A percentile compares a stretch with the other conserved stretches of the same genome.
phyloP scores from a whole-genome alignment of 2,888 invertebrate species.

The Drosophila planitibia region DNA sequence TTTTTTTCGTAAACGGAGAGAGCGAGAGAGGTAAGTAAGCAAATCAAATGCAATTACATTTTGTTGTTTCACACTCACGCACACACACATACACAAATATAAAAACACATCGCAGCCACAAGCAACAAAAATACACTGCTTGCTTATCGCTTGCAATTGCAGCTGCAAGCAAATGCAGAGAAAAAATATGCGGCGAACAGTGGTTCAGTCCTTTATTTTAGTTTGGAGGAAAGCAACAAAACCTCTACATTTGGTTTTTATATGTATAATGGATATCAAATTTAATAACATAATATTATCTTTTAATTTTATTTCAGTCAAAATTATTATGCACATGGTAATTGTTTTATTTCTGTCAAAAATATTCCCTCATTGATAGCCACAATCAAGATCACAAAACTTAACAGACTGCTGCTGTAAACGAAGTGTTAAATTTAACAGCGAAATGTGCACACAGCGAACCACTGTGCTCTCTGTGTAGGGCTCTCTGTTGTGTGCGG shows the following conservation, averaged over 20 bases:
- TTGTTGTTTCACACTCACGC: slow-evolving; percentile 42
- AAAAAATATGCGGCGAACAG: slow-evolving; percentile 27
- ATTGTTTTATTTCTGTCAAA: not conserved
- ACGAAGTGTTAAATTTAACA: not conserved
- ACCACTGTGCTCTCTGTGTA: slow-evolving; percentile 38
- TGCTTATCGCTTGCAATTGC: slow-evolving; percentile 51
- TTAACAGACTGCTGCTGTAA: not conserved
- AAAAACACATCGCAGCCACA: slow-evolving; percentile 12
- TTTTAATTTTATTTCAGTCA: not conserved
- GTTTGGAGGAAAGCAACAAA: too few relatives aligned
- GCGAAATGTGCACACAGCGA: not conserved
- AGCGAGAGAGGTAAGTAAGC: slow-evolving; percentile 11
- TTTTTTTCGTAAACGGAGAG: slow-evolving; percentile 14
- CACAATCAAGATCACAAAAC: not conserved
- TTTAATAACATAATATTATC: not conserved
- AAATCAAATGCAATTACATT: slow-evolving; percentile 54
- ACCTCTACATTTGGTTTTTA: too few relatives aligned
- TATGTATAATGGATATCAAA: not conserved
- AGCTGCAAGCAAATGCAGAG: slow-evolving; percentile 51
- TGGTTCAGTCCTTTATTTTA: slow-evolving; percentile 12
- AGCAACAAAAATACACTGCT: slow-evolving; percentile 33
- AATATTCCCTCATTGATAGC: not conserved
- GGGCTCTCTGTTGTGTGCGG: slow-evolving; percentile 48
- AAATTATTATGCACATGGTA: not conserved
- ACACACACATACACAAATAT: not conserved